Percentiles rank a stretch among this genome's conserved stretches.
Evolutionary conservation across 64 coral and sea anemone genomes (phyloP).

Genomic region (Pachyseris speciosa): DNA sequence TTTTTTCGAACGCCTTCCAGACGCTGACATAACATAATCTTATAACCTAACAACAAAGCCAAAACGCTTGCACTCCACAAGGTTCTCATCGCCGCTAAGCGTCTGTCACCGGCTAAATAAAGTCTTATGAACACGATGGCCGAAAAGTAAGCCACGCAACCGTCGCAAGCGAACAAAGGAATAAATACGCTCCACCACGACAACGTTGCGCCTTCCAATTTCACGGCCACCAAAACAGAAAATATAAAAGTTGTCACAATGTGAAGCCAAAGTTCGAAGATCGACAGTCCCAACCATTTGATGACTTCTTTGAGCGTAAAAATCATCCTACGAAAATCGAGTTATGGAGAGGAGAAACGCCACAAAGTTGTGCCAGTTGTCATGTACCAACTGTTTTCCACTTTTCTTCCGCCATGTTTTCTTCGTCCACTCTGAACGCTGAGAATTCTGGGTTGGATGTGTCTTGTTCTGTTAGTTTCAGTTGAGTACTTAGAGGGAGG

Average conservation of each 20-base stretch:
- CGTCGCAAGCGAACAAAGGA: slow-evolving; percentile 93
- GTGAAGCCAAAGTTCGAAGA: slow-evolving; percentile 97
- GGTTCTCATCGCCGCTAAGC: slow-evolving; percentile 87
- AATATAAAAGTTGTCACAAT: slow-evolving; percentile 82
- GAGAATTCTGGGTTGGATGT: slow-evolving; percentile 22
- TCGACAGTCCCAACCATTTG: slow-evolving; percentile 91
- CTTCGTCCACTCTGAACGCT: not conserved
- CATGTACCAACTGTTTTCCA: slow-evolving; percentile 36
- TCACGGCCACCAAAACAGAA: slow-evolving; percentile 90
- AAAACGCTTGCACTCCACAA: slow-evolving; percentile 83
- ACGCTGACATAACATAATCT: slow-evolving; percentile 85
- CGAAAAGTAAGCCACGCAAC: slow-evolving; percentile 91
- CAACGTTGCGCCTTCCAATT: slow-evolving; percentile 69
- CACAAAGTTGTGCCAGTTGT: slow-evolving; percentile 11
- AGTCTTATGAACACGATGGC: slow-evolving; percentile 97
- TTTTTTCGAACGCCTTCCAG: slow-evolving; percentile 56
- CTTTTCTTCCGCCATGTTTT: slow-evolving; percentile 63
- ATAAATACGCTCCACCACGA: slow-evolving; percentile 98
- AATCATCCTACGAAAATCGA: slow-evolving; percentile 74
- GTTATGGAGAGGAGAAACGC: not conserved
- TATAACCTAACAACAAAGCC: slow-evolving; percentile 76
- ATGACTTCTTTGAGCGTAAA: slow-evolving; percentile 90
- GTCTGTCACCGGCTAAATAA: slow-evolving; percentile 67
- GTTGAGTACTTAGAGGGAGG: not conserved
- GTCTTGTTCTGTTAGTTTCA: not conserved